These are phyloP conservation scores for Littorina saxatilis DNA, from an alignment of 1,140 invertebrate genomes.

Conservation along the genomic window DNA sequence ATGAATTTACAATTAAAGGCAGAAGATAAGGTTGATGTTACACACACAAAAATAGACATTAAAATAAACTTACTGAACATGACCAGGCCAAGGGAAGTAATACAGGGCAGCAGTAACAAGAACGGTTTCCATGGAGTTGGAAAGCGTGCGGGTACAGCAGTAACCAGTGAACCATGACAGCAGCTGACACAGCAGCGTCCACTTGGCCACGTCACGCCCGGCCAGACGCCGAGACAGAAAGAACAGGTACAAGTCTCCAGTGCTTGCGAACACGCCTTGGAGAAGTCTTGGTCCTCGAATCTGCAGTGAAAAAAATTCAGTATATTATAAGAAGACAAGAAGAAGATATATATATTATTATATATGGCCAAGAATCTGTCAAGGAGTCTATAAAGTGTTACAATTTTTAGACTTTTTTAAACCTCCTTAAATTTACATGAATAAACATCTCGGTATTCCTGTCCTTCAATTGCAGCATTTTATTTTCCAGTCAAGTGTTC, in stretches of 20 bases:
- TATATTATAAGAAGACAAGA: too few species aligned
- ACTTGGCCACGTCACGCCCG: constrained; percentile 69
- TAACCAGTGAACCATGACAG: constrained; percentile 94
- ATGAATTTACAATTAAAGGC: too few species aligned
- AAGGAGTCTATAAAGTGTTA: too few species aligned
- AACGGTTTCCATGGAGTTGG: constrained; percentile 89
- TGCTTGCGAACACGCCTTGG: constrained; percentile 85
- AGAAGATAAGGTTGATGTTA: too few species aligned
- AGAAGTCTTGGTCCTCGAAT: constrained; percentile 84
- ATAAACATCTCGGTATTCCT: too few species aligned
- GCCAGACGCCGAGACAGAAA: constrained; percentile 71
- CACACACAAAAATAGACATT: not conserved
- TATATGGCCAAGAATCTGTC: too few species aligned
- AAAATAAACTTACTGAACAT: not conserved
- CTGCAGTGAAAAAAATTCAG: constrained; percentile 74
- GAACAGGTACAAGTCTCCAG: constrained; percentile 82
- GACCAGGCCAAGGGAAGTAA: constrained; percentile 85
- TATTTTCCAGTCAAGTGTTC: too few species aligned
- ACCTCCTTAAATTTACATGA: too few species aligned
- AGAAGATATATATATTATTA: too few species aligned
- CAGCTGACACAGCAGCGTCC: constrained; percentile 73
- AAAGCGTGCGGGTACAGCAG: constrained; percentile 88
- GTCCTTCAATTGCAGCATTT: too few species aligned
- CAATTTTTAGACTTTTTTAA: too few species aligned
- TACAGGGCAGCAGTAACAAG: constrained; percentile 88